Evolutionary conservation across 2,113 vertebrate genomes (phyloP), one percentile per base, ranked within the genome.

Genomic region (Tor tambroides): DNA sequence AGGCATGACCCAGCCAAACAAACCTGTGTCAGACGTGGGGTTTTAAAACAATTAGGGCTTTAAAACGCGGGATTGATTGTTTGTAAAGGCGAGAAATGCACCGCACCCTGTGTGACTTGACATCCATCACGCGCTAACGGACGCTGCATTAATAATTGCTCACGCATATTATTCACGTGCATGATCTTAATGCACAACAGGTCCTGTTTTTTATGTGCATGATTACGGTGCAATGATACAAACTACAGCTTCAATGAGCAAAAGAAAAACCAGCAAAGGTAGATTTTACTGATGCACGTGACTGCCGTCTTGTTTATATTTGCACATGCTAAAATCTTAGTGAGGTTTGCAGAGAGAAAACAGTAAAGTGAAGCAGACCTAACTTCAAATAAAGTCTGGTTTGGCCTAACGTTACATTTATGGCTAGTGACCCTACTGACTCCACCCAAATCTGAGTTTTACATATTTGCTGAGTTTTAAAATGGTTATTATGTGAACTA

Each of bases 61-160:
- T 12, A 51, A 51, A 32, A 10, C 17, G 8, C 9, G 28, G 26
- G n/a, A 67, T 9, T 10, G 30, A 32, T 32, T 23, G 51, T 81
- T 28, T 9, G 28, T 5, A 21, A 46, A 67, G 12, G 79, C 17
- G 23, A 26, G 38, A 82, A 46, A 46, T 82, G 41, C n/a, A 46
- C 79, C 30, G 54, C 78, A 61, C n/a, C 79, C 56, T 26, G 12
- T 63, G 30, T 81, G 23, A 81, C n/a, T 11, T 41, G 72, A 26
- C 74, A 76, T 76, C 59, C 80, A 65, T 81, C 80, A 65, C 59
- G 59, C 23, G 23, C 79, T 28, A 26, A 76, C 56, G 43, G 63
- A 14, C 19, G 41, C 63, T 67, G 26, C 43, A 26, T 69, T 69
- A 12, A 83, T 0, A 51, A 69, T 49, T 10, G 28, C 81, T 54